phyloP scores from a whole-genome alignment of 2,888 invertebrate species.

The Scaptodrosophila latifasciaeformis region DNA sequence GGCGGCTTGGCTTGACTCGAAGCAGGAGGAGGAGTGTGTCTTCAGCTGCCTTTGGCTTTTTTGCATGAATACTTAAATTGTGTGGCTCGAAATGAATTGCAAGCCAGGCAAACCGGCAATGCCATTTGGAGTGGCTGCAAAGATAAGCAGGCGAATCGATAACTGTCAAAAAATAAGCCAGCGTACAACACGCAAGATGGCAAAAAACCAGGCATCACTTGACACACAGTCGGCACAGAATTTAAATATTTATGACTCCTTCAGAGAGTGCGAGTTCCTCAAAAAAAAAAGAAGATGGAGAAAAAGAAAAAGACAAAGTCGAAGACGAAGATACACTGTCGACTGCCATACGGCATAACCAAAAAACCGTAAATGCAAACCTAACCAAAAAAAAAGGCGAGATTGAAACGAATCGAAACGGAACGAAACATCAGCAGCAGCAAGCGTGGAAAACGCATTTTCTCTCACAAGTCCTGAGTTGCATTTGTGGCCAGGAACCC shows the following conservation, averaged over 20 bases:
- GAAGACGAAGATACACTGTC: no score
- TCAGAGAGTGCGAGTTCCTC: no score
- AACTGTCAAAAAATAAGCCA: conserved; percentile 64
- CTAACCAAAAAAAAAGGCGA: no score
- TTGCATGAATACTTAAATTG: conserved; percentile 63
- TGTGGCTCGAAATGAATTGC: conserved; percentile 59
- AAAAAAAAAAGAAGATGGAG: no score
- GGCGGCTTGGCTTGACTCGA: conserved; percentile 16
- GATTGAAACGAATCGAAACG: no score
- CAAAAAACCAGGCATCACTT: no score
- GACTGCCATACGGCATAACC: conserved; percentile 53
- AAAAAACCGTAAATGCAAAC: conserved; percentile 65
- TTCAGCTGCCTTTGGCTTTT: conserved; percentile 9
- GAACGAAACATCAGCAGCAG: conserved; percentile 34
- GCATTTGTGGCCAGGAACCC: conserved; percentile 31
- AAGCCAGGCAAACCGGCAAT: conserved; percentile 20
- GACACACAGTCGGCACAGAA: conserved; percentile 58
- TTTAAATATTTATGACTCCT: conserved; percentile 72
- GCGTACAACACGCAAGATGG: not conserved
- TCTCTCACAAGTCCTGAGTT: conserved; percentile 21
- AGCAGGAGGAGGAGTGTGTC: no score
- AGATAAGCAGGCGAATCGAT: conserved; percentile 70
- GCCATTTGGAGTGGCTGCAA: not conserved
- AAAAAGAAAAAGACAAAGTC: no score
- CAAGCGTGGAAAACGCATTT: conserved; percentile 13